Percentiles rank a stretch among this genome's conserved stretches.
Evolutionary conservation across 2,888 invertebrate genomes (phyloP).

Genomic region (Arctia plantaginis): DNA sequence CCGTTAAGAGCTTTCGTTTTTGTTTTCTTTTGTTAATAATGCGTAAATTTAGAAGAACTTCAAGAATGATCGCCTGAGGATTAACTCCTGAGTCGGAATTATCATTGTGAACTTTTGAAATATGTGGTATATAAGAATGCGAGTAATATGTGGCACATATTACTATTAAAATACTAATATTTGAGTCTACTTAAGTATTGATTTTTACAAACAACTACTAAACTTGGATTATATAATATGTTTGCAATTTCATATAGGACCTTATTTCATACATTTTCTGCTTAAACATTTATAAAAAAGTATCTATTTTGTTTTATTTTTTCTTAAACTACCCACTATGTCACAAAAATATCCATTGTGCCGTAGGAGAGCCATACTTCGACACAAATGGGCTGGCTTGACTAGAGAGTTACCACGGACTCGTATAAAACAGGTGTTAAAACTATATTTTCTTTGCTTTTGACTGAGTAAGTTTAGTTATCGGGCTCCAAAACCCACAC

Average conservation of each 20-base stretch:
- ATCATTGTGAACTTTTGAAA: neutral
- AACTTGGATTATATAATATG: neutral
- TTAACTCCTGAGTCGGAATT: neutral
- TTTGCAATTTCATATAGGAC: too few relatives aligned
- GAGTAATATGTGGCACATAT: neutral
- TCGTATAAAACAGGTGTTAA: too few relatives aligned
- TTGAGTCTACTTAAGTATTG: neutral
- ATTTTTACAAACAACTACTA: neutral
- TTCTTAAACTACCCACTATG: neutral
- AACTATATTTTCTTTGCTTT: too few relatives aligned
- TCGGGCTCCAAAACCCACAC: too few relatives aligned
- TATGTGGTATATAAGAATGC: neutral
- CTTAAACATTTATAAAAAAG: too few relatives aligned
- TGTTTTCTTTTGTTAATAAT: neutral
- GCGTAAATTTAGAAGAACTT: neutral
- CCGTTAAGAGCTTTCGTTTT: neutral
- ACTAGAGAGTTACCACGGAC: too few relatives aligned
- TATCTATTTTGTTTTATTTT: too few relatives aligned
- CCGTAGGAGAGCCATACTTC: too few relatives aligned
- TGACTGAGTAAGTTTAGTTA: too few relatives aligned
- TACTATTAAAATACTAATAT: neutral
- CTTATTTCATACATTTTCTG: too few relatives aligned
- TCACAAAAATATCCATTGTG: too few relatives aligned
- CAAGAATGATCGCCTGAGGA: neutral
- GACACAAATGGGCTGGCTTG: too few relatives aligned